Evolutionary conservation across 92 coral and sea anemone genomes (phyloP).

Genomic region (Palythoa grandis): DNA sequence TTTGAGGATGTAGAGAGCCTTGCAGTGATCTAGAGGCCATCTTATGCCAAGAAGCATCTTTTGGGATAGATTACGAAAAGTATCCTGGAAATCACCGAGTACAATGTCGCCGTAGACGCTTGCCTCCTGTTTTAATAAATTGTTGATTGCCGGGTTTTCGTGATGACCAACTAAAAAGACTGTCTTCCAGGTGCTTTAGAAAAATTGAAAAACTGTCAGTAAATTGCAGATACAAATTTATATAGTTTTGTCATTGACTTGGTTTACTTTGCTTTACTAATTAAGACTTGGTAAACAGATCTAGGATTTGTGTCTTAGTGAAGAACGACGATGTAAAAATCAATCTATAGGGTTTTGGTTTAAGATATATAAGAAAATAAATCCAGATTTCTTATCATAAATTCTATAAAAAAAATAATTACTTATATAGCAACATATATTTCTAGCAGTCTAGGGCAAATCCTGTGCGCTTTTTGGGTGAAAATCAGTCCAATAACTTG

Average conservation of each 20-base stretch:
- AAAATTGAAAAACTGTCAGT: background rate
- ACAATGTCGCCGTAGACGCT: slow-evolving; percentile 75
- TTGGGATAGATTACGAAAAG: slow-evolving; percentile 66
- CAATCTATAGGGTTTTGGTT: no score
- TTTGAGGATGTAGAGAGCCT: slow-evolving; percentile 71
- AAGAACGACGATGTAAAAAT: no score
- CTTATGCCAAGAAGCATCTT: slow-evolving; percentile 69
- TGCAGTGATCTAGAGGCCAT: slow-evolving; percentile 69
- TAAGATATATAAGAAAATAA: no score
- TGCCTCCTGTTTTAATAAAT: slow-evolving; percentile 68
- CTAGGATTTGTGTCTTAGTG: no score
- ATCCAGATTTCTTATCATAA: no score
- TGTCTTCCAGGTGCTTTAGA: slow-evolving; percentile 77
- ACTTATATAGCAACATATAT: no score
- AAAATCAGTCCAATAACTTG: no score
- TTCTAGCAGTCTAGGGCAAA: no score
- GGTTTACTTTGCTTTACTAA: background rate
- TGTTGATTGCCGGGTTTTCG: slow-evolving; percentile 64
- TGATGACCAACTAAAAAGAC: slow-evolving; percentile 75
- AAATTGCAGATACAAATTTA: no score
- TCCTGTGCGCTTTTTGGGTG: no score
- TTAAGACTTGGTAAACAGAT: no score
- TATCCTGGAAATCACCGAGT: slow-evolving; percentile 75
- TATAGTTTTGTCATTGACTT: background rate
- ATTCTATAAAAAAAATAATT: no score